Conservation (phyloP, 2,888 invertebrate species). For the Belgica antarctica region DNA sequence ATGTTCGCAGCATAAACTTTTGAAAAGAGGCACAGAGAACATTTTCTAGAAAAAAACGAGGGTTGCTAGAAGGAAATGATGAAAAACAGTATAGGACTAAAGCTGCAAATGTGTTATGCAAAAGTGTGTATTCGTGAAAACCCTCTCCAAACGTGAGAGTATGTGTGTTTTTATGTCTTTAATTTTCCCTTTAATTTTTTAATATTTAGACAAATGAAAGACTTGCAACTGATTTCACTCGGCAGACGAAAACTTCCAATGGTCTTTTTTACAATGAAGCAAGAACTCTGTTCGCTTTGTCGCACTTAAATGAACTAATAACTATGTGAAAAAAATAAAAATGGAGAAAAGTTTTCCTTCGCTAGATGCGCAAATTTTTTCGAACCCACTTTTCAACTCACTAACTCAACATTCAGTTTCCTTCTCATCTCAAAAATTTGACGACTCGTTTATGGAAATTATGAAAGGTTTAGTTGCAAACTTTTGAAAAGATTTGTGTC, state of each 20-base stretch:
- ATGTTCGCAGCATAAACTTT: constrained; percentile 2
- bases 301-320: not conserved
- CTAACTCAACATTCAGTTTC: no score
- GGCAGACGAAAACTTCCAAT: no score
- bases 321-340: constrained; percentile 13
- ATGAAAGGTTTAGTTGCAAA: no score
- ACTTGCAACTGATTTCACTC: no score
- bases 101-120: not conserved
- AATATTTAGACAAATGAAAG: not conserved
- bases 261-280: not conserved
- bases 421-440: no score
- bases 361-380: constrained; percentile 28
- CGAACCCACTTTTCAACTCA: not conserved
- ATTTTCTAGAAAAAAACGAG: not conserved
- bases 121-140: not conserved
- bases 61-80: constrained; percentile 20
- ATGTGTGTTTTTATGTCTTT: constrained; percentile 12
- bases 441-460: no score
- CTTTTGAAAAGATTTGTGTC: no score
- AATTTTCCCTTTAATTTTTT: not conserved
- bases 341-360: constrained; percentile 14
- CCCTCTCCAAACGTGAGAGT: not conserved
- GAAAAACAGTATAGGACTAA: constrained; percentile 12
- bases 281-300: not conserved
- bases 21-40: constrained; percentile 9